Evolutionary conservation across 2,797 vertebrate genomes (phyloP).

Genomic region (Hydrophis major): DNA sequence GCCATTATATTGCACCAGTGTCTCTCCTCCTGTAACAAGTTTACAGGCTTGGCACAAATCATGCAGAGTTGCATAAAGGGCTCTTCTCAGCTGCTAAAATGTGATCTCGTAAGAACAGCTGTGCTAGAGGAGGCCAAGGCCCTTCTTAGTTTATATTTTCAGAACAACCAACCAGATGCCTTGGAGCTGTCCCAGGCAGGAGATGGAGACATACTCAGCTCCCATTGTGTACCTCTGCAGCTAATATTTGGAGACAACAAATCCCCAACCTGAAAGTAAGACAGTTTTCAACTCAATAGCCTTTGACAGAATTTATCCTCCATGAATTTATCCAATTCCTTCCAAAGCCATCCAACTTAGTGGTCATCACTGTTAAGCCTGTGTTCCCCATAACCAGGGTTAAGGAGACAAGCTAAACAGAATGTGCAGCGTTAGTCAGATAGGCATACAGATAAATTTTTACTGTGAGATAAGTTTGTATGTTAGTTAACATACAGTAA

Average conservation of each 20-base stretch:
- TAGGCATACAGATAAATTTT: too few species aligned
- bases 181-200: neutral
- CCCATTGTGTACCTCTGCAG: neutral
- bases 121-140: neutral
- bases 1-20: neutral
- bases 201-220: neutral
- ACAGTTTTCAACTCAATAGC: neutral
- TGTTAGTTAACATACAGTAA: too few species aligned
- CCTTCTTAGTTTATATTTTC: neutral
- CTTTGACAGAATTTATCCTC: neutral
- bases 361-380: neutral
- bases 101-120: neutral
- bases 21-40: neutral
- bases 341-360: neutral
- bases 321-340: neutral
- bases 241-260: neutral
- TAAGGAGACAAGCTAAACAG: too few species aligned
- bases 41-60: neutral
- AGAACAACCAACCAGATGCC: neutral
- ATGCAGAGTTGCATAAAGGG: neutral
- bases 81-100: neutral
- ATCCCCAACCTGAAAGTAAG: neutral
- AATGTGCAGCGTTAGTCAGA: too few species aligned
- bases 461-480: too few species aligned
- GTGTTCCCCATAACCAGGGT: too few species aligned